Percentiles rank a stretch among this genome's conserved stretches.
Evolutionary conservation across 2,113 vertebrate genomes (phyloP).

Genomic region (Mus pahari): DNA sequence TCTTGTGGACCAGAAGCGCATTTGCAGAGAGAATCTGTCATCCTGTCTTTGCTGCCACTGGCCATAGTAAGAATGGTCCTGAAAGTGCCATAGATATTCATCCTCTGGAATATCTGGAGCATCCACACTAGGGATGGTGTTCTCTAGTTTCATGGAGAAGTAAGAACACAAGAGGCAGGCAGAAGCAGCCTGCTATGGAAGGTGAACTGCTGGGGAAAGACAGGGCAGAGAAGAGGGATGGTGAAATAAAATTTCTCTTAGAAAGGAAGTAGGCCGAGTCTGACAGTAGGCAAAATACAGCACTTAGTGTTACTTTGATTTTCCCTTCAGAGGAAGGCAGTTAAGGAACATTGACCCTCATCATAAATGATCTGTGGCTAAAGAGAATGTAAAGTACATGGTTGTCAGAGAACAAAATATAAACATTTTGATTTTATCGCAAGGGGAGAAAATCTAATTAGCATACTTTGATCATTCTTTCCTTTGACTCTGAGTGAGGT

Average conservation of each 20-base stretch:
- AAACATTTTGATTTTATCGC: background rate
- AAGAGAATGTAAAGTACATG: background rate
- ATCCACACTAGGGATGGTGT: background rate
- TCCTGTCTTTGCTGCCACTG: background rate
- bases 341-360: background rate
- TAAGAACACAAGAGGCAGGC: background rate
- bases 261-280: background rate
- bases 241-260: background rate
- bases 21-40: slow-evolving; percentile 36
- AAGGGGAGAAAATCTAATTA: background rate
- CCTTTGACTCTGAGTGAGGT: background rate
- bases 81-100: background rate
- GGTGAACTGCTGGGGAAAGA: background rate
- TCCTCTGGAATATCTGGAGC: background rate
- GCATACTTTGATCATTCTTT: background rate
- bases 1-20: background rate
- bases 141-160: background rate
- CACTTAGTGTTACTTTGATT: background rate
- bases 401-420: background rate
- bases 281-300: background rate
- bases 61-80: background rate
- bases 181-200: background rate
- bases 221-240: background rate
- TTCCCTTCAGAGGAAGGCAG: background rate
- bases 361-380: background rate